phyloP scores from a whole-genome alignment of 2,888 invertebrate genomes.

The Ochropacha duplaris region DNA sequence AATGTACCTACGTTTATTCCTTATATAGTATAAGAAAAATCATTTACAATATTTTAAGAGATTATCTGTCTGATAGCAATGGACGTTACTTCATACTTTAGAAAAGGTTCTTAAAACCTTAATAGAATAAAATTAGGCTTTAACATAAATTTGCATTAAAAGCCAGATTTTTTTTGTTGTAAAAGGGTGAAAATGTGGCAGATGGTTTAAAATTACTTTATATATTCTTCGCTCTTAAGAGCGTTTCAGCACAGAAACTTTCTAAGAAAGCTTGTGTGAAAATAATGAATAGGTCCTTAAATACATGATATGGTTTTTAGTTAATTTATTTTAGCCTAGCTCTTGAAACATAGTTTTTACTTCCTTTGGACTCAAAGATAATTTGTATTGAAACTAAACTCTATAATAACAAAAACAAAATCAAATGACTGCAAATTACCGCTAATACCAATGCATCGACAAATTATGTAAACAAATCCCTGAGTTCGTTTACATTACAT shows the following conservation, averaged over 20 bases:
- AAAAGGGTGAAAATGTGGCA: background rate
- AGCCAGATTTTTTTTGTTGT: background rate
- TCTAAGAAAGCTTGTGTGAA: background rate
- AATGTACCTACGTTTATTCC: too few relatives aligned
- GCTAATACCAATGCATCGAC: background rate
- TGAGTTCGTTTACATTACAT: background rate
- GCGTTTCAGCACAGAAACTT: background rate
- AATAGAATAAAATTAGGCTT: background rate
- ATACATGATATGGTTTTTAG: too few relatives aligned
- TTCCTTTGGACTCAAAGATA: too few relatives aligned
- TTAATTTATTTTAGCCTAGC: too few relatives aligned
- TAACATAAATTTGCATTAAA: background rate
- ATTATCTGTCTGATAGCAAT: background rate
- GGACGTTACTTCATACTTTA: background rate
- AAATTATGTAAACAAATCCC: background rate
- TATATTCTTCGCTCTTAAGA: too few relatives aligned
- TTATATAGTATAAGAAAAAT: too few relatives aligned
- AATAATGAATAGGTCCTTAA: too few relatives aligned
- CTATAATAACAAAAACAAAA: background rate
- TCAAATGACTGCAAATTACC: background rate
- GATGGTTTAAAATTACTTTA: background rate
- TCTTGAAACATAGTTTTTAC: too few relatives aligned
- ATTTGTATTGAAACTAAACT: background rate
- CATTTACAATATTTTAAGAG: background rate
- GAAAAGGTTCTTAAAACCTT: background rate